Evolutionary conservation across 2,113 vertebrate genomes (phyloP).

Genomic region (Rostratula benghalensis): DNA sequence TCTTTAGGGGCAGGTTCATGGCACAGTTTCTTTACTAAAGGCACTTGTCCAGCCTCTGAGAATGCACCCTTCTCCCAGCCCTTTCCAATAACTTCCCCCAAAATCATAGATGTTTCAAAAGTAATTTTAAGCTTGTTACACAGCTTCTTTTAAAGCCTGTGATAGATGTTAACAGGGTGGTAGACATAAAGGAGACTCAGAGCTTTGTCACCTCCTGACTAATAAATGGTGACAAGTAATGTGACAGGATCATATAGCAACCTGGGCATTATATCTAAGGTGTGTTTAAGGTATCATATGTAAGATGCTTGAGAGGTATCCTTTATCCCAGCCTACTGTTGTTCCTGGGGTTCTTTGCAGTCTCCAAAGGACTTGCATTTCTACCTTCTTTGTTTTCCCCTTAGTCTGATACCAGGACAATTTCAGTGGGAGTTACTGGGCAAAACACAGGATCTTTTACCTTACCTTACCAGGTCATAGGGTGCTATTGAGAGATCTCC

Average conservation of each 20-base stretch:
- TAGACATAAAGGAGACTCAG: not conserved
- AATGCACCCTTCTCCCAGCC: fast-evolving
- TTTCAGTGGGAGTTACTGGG: not conserved
- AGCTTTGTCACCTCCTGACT: not conserved
- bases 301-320: not conserved
- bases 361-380: not conserved
- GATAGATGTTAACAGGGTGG: not conserved
- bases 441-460: not conserved
- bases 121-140: not conserved
- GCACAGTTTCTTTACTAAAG: fast-evolving
- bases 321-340: not conserved
- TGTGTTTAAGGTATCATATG: not conserved
- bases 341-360: not conserved
- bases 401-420: not conserved
- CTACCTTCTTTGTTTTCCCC: not conserved
- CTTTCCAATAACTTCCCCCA: no score
- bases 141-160: not conserved
- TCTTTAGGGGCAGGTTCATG: not conserved
- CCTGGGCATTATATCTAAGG: not conserved
- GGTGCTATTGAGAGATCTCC: not conserved
- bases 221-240: not conserved
- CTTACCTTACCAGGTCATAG: not conserved
- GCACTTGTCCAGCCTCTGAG: fast-evolving
- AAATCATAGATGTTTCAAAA: not conserved
- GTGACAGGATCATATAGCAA: not conserved